These are phyloP conservation scores for Naja naja DNA, from an alignment of 2,113 vertebrate species.

Conservation along the genomic window DNA sequence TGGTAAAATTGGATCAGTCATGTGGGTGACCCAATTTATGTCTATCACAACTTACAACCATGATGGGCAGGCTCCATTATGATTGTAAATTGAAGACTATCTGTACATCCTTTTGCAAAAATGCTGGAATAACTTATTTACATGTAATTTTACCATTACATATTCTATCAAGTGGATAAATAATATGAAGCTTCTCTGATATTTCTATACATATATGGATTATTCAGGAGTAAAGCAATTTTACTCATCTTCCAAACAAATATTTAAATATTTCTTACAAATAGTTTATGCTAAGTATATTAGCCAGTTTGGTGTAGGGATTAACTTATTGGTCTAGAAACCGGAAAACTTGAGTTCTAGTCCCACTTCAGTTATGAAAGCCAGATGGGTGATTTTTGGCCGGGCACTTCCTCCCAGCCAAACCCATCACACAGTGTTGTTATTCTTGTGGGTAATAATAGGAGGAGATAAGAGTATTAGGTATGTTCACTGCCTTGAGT, in stretches of 20 bases:
- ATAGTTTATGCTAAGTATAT: neutral
- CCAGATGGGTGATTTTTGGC: neutral
- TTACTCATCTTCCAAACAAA: constrained; percentile 35
- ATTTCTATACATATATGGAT: constrained; percentile 58
- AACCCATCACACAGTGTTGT: neutral
- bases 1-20: no score
- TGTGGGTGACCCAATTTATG: no score
- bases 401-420: neutral
- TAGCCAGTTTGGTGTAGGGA: neutral
- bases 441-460: neutral
- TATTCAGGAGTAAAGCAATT: constrained; percentile 56
- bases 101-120: constrained; percentile 50
- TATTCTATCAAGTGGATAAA: constrained; percentile 49
- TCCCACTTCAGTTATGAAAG: neutral
- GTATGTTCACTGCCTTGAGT: neutral
- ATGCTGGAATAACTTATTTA: constrained; percentile 50
- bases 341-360: neutral
- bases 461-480: neutral
- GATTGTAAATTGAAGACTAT: no score
- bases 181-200: constrained; percentile 51
- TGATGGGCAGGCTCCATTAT: no score
- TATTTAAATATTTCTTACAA: neutral
- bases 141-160: constrained; percentile 41
- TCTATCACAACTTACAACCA: no score
- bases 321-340: neutral